Base-by-base conservation (phyloP, 2,888 invertebrate genomes). In the Altica lythri region DNA sequence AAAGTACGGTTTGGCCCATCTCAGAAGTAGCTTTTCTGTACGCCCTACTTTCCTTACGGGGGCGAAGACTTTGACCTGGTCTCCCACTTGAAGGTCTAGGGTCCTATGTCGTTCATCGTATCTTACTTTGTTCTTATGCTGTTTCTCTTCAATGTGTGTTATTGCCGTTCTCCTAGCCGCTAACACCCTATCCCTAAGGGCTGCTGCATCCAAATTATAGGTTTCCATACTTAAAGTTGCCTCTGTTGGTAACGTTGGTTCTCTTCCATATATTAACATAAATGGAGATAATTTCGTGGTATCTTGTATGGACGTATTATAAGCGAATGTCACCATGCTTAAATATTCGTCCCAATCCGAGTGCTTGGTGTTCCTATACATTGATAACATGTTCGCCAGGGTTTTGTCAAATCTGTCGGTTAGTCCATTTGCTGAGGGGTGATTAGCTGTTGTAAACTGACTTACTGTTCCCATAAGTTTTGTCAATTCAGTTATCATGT, bases 341-440 rank as follows among this genome's bases (percentile, higher is more conserved):
- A 35, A 14, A 22, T 50, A 53, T 16, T 29, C 45, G 25, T 50
- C 50, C 53, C 56, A 56, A 22, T 56, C 48, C 4, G 50, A 54
- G 18, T 49, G 53, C 22, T 54, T 12, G 1, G 52, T 59, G 14
- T 60, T 59, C n/a, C 55, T 57, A 32, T 55, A 62, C 22, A 57
- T 52, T 8, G 47, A 38, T 3, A 63, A 17, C 56, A 60, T 56
- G 16, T 65, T 54, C 0, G 54, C 61, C 6, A 65, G 38, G 0
- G 62, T 68, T 43, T 61, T 58, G 43, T 67, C 64, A 30, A 62
- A 57, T 14, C 64, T 16, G 46, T 63, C 66, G 2, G 59, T 59
- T 9, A 64, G 17, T 0, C 60, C 63, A 27, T 65, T 63, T 4
- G 40, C 53, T 10, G 44, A 4, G 25, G 53, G 37, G 44, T 55